Evolutionary conservation across 2,113 vertebrate genomes (phyloP), one percentile per base, ranked within the genome.

Genomic region (Python bivittatus): DNA sequence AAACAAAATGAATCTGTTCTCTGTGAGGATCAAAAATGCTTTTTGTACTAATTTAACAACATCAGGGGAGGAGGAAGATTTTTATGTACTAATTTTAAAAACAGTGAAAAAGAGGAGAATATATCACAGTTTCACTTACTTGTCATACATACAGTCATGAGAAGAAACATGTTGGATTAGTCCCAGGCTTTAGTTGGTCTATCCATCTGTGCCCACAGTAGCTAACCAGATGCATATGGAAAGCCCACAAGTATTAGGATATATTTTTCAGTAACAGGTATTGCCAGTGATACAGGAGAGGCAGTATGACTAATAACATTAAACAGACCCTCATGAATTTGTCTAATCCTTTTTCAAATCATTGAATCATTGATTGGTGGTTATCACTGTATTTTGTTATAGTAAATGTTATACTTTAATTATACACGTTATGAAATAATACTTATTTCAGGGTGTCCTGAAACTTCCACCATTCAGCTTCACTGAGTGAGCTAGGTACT

Each of bases 101-200:
- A 85, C 6, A 25, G 88, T 27, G 90, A 3, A 58, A 88, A 58
- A 92, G 57, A 23, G 79, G 3, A 90, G 93, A 29, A 93, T 92
- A 44, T 94, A 92, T 3, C 10, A 29, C 52, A 7, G 89, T 94
- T 86, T 72, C 91, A 93, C 61, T 91, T 88, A 93, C 25, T 56
- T 56, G 4, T 88, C 84, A 58, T 94, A 92, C 42, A 1, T 79
- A 88, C 2, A 42, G 2, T 79, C 33, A 79, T 3, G 33, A 48
- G 57, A 42, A 61, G 27, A 44, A 64, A 13, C 1, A 27, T 15
- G 56, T 25, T 88, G 6, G 11, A 29, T 48, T 27, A 10, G 10
- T 48, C 53, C 38, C 25, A 61, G 57, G 38, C 38, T 33, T 33
- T 57, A 57, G 23, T 29, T n/a, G 27, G 12, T 61, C 25, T 3